phyloP scores from a whole-genome alignment of 2,797 vertebrate species.

The Borostomias antarcticus region DNA sequence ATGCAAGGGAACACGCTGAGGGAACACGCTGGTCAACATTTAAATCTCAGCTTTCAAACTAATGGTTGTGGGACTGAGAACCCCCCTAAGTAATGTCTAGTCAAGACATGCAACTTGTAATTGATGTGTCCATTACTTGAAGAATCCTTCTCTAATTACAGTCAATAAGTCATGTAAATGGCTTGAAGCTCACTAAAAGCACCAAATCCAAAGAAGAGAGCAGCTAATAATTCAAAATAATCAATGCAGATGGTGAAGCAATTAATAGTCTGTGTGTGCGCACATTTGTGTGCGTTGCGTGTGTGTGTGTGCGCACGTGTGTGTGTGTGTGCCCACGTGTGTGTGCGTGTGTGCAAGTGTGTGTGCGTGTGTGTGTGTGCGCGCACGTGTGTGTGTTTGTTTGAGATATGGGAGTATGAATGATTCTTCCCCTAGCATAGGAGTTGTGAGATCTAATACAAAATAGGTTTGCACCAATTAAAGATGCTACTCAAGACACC shows the following conservation, averaged over 20 bases:
- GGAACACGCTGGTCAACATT: too few species aligned
- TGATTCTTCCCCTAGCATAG: slow-evolving; percentile 71
- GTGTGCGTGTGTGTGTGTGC: not conserved
- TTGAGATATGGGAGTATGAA: too few species aligned
- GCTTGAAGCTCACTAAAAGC: slow-evolving; percentile 90
- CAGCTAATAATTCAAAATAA: slow-evolving; percentile 89
- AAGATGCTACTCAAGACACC: slow-evolving; percentile 85
- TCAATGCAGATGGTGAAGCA: slow-evolving; percentile 88
- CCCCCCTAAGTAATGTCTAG: slow-evolving; percentile 86
- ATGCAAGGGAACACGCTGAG: too few species aligned
- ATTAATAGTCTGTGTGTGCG: not conserved
- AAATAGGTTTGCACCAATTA: slow-evolving; percentile 89
- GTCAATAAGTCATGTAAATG: slow-evolving; percentile 90
- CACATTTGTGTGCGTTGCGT: not conserved
- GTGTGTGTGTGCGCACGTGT: not conserved
- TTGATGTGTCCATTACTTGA: slow-evolving; percentile 93
- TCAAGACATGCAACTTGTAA: slow-evolving; percentile 87
- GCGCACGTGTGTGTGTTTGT: not conserved
- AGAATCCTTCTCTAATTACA: slow-evolving; percentile 87
- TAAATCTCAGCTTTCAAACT: slow-evolving; percentile 5
- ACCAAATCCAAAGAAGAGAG: slow-evolving; percentile 88
- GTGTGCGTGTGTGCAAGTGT: too few species aligned
- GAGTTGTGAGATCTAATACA: slow-evolving; percentile 91
- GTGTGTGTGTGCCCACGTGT: not conserved
- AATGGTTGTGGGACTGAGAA: slow-evolving; percentile 78